Evolutionary conservation across 2,113 vertebrate species (phyloP).

Genomic region (Lates calcarifer): DNA sequence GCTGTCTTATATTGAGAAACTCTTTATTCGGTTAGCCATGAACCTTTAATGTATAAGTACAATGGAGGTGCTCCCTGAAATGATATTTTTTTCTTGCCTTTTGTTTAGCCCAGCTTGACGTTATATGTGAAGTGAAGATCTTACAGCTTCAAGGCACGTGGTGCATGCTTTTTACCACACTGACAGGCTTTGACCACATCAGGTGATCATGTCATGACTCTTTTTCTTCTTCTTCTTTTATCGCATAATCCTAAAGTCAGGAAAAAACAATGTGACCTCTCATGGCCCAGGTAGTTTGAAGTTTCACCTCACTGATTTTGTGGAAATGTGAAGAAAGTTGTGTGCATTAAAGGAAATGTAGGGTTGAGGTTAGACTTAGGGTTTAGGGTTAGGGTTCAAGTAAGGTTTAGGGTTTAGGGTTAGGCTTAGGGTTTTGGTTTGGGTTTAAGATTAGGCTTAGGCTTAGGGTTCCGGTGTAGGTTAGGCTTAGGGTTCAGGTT

Average conservation of each 20-base stretch:
- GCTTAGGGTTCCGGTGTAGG: not conserved
- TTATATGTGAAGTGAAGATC: conserved; percentile 21
- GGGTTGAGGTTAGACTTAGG: not conserved
- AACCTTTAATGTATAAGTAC: conserved; percentile 33
- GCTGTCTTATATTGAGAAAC: conserved; percentile 51
- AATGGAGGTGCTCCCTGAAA: conserved; percentile 16
- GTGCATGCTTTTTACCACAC: not conserved
- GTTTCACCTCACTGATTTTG: not conserved
- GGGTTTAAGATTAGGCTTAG: too few relatives aligned
- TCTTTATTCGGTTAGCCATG: conserved; percentile 47
- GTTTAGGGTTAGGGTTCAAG: not conserved
- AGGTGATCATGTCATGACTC: not conserved
- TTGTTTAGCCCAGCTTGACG: conserved; percentile 30
- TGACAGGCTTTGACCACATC: not conserved
- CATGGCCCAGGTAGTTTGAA: too few relatives aligned
- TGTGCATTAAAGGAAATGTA: too few relatives aligned
- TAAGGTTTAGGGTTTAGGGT: too few relatives aligned
- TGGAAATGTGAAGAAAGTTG: not conserved
- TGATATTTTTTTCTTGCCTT: conserved; percentile 19
- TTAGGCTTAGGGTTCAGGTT: not conserved
- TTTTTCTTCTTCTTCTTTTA: not conserved
- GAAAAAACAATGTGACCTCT: not conserved
- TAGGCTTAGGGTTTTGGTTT: not conserved
- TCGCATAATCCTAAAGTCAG: not conserved
- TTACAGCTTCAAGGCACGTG: not conserved